Evolutionary conservation across 1,140 invertebrate species (phyloP).

Genomic region (Brachionus rotundiformis): DNA sequence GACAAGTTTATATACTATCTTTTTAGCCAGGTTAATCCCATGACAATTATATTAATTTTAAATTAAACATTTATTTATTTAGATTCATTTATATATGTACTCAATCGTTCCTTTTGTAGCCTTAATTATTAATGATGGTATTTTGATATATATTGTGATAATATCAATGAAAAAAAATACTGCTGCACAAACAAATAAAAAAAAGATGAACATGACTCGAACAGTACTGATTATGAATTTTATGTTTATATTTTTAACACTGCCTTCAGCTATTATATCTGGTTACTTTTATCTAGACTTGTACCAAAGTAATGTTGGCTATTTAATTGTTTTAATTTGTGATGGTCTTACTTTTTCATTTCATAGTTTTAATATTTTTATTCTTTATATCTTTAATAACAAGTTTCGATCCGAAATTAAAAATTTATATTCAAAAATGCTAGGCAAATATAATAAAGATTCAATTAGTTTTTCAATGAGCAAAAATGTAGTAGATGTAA

Average conservation of each 20-base stretch:
- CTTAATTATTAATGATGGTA: not conserved
- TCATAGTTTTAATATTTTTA: not conserved
- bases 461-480: too few relatives aligned
- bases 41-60: too few relatives aligned
- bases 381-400: not conserved
- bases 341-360: not conserved
- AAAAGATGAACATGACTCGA: conserved; percentile 9
- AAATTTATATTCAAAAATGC: too few relatives aligned
- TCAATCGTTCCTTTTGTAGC: not conserved
- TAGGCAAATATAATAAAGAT: too few relatives aligned
- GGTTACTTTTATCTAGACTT: not conserved
- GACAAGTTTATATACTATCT: not conserved
- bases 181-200: not conserved
- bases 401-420: not conserved
- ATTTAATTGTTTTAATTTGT: not conserved
- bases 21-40: not conserved
- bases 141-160: not conserved
- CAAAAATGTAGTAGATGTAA: too few relatives aligned
- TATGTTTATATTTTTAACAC: not conserved
- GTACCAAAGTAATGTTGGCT: not conserved
- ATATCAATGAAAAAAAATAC: not conserved
- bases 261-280: conserved; percentile 24
- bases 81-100: not conserved
- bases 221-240: not conserved
- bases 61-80: too few relatives aligned